A percentile compares a stretch with the other conserved stretches of the same genome.
Evolutionary conservation across 2,797 vertebrate species (phyloP).

Genomic region (Alfaro cultratus): DNA sequence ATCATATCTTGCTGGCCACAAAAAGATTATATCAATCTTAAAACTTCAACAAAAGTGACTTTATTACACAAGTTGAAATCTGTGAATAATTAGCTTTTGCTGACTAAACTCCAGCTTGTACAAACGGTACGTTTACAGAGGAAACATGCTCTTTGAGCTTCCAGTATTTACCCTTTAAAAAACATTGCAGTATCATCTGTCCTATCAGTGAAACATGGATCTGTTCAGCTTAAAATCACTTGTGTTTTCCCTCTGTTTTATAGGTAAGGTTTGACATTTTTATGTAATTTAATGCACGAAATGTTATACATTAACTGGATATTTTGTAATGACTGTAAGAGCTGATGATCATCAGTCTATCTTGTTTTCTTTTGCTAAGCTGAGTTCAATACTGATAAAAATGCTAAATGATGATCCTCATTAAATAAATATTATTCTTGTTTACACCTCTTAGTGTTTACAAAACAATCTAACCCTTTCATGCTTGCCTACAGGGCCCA

Average conservation of each 20-base stretch:
- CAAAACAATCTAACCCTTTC: neutral
- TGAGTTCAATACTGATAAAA: neutral
- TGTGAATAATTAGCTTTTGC: neutral
- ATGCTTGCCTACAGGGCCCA: constrained; percentile 20
- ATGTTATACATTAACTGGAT: neutral
- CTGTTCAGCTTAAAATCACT: constrained; percentile 21
- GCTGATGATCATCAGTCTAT: neutral
- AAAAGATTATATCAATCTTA: neutral
- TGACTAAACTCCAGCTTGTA: neutral
- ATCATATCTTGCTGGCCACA: neutral
- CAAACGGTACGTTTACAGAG: neutral
- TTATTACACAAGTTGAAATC: neutral
- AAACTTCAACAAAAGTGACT: neutral
- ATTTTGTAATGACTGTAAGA: neutral
- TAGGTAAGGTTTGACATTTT: constrained; percentile 34
- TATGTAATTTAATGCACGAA: neutral
- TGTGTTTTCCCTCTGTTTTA: constrained; percentile 31
- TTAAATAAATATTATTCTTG: neutral
- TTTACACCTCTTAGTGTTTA: neutral
- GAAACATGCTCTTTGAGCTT: neutral
- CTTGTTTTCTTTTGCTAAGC: neutral
- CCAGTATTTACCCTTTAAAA: neutral
- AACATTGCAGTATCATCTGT: neutral
- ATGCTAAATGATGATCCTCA: neutral
- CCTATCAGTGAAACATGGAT: constrained; percentile 46